Conservation (phyloP, 92 coral and sea anemone genomes). For the Pocillopora grandis region DNA sequence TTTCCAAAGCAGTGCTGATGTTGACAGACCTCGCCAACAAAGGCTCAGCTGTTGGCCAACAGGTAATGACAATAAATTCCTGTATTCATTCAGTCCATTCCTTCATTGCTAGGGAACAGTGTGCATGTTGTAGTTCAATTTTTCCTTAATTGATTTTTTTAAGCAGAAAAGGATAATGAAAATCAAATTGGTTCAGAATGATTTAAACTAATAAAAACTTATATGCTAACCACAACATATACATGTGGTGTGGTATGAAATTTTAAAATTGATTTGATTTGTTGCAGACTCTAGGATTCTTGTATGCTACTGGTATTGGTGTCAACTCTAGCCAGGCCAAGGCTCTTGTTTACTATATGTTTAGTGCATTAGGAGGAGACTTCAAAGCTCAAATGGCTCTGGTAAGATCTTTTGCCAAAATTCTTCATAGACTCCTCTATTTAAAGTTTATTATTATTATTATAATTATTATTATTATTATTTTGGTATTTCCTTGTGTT, state of each 20-base stretch:
- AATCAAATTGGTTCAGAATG: no score
- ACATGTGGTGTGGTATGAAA: neutral
- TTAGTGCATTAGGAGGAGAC: conserved; percentile 92
- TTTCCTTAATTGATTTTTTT: no score
- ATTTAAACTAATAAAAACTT: no score
- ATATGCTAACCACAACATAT: no score
- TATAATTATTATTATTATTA: no score
- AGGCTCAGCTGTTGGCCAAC: conserved; percentile 95
- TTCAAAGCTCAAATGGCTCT: conserved; percentile 92
- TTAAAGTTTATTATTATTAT: no score
- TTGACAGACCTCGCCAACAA: conserved; percentile 68
- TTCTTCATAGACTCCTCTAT: no score
- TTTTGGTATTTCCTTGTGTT: no score
- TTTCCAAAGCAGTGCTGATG: conserved; percentile 83
- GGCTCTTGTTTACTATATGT: conserved; percentile 93
- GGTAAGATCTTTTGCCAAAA: conserved; percentile 47
- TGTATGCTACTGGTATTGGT: conserved; percentile 92
- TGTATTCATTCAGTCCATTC: no score
- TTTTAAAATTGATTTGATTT: neutral
- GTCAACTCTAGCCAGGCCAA: conserved; percentile 96
- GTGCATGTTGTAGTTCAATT: neutral
- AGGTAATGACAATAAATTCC: conserved; percentile 51
- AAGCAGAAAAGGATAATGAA: no score
- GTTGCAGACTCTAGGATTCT: conserved; percentile 82
- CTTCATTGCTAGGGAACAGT: neutral